Base-by-base conservation (phyloP, 1,140 invertebrate genomes). In the Panonychus citri region DNA sequence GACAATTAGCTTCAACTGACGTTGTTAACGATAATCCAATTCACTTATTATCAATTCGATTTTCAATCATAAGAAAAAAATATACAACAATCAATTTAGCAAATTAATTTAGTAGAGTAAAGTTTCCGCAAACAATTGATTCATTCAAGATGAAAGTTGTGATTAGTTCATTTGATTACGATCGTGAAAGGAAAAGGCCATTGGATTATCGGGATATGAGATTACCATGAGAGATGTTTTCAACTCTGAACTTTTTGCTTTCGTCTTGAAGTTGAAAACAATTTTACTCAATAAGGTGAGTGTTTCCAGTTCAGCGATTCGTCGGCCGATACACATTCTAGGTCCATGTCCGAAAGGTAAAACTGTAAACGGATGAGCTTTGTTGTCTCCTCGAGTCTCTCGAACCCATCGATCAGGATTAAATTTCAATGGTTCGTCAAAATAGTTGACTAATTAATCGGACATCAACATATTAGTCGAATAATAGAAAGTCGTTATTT, bases 381-480 rank as follows among this genome's bases (percentile, higher is more conserved):
- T 7, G 61, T 55, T 15, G 62, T 28, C 42, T 68, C 67, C 54
- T 75, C 72, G 12, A 0, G 77, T 73, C n/a, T 40, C n/a, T n/a
- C 39, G 10, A 26, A 77, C 64, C 69, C 85, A 86, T 62, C 81
- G 72, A 55, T 85, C 80, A 0, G 84, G 83, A 66, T 84, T 75
- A 65, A 82, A 86, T 50, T 70, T 68, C 28, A 79, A 73, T 1
- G 84, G 82, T 55, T 85, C 74, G 26, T 76, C 73, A 65, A 76
- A 86, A 28, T 76, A 65, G 25, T 76, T 68, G 2, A 74, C 69
- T 63, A 81, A 74, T 51, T 78, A 73, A 65, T 86, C 83, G 28
- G n/a, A n/a, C n/a, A n/a, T n/a, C n/a, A n/a, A n/a, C n/a, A n/a
- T n/a, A n/a, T n/a, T n/a, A n/a, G n/a, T n/a, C n/a, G n/a, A n/a